Evolutionary conservation across 2,113 vertebrate genomes (phyloP).

Genomic region (Vimba vimba): DNA sequence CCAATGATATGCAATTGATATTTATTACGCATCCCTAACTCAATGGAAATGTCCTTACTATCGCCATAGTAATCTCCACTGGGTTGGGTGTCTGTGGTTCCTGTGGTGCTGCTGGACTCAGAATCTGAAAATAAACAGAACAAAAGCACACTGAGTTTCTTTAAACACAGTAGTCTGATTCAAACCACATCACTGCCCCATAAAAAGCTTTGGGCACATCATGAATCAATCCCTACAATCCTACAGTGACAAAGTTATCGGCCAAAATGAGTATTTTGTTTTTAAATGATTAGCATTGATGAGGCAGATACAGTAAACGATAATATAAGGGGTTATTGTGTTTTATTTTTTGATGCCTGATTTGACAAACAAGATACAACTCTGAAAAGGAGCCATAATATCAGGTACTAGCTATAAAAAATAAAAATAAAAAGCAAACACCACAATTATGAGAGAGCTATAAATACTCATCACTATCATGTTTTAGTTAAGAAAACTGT

Average conservation of each 20-base stretch:
- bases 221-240: neutral
- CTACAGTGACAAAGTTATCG: neutral
- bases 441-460: neutral
- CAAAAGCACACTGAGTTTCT: neutral
- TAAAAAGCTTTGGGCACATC: neutral
- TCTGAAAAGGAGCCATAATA: neutral
- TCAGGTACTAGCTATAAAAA: too few species aligned
- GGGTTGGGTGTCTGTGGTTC: constrained; percentile 84
- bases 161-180: neutral
- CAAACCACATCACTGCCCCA: neutral
- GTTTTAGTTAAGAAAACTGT: neutral
- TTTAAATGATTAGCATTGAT: neutral
- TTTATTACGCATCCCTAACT: neutral
- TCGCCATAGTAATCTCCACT: constrained; percentile 95
- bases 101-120: constrained; percentile 80
- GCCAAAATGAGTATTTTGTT: neutral
- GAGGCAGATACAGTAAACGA: neutral
- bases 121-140: constrained; percentile 80
- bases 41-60: constrained; percentile 80
- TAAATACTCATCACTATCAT: neutral
- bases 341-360: neutral
- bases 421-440: neutral
- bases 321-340: neutral
- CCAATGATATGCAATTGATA: neutral
- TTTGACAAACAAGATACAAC: neutral